These are phyloP conservation scores for Graphium colonna DNA, from an alignment of 2,888 invertebrate genomes.

Conservation along the genomic window DNA sequence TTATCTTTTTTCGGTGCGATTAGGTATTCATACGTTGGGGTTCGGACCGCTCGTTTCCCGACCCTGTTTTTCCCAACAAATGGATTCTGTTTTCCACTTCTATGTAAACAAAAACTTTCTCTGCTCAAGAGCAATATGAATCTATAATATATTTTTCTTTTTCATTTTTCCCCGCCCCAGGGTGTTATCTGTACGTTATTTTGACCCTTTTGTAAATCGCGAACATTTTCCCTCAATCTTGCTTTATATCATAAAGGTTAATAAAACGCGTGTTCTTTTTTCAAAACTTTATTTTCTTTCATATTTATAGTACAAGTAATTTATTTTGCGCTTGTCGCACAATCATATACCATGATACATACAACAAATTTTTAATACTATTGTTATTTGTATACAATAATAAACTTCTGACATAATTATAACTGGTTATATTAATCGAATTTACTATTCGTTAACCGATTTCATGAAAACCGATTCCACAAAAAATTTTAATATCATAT, in stretches of 20 bases:
- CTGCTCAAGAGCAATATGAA: slow-evolving; percentile 50
- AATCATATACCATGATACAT: slow-evolving; percentile 65
- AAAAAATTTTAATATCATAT: slow-evolving; percentile 35
- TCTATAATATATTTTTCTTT: slow-evolving; percentile 45
- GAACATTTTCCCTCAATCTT: not conserved
- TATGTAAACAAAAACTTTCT: slow-evolving; percentile 62
- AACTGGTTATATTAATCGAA: slow-evolving; percentile 73
- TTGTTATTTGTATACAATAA: slow-evolving; percentile 77
- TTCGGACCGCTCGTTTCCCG: slow-evolving; percentile 39
- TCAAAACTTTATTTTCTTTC: slow-evolving; percentile 76
- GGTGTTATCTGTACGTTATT: slow-evolving; percentile 17
- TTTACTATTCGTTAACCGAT: slow-evolving; percentile 59
- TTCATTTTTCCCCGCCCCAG: slow-evolving; percentile 19
- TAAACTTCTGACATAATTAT: slow-evolving; percentile 76
- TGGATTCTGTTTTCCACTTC: slow-evolving; percentile 49
- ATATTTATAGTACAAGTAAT: slow-evolving; percentile 77
- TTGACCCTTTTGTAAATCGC: slow-evolving; percentile 17
- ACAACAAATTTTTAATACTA: slow-evolving; percentile 73
- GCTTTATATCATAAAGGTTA: slow-evolving; percentile 20
- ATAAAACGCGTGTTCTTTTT: slow-evolving; percentile 53
- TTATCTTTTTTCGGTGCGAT: slow-evolving; percentile 62
- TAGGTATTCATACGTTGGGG: slow-evolving; percentile 67
- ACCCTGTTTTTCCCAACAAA: slow-evolving; percentile 40
- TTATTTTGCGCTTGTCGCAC: slow-evolving; percentile 59
- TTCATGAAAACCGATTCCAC: slow-evolving; percentile 51